Conservation (phyloP, 2,888 invertebrate species). For the Amblyteles armatorius region DNA sequence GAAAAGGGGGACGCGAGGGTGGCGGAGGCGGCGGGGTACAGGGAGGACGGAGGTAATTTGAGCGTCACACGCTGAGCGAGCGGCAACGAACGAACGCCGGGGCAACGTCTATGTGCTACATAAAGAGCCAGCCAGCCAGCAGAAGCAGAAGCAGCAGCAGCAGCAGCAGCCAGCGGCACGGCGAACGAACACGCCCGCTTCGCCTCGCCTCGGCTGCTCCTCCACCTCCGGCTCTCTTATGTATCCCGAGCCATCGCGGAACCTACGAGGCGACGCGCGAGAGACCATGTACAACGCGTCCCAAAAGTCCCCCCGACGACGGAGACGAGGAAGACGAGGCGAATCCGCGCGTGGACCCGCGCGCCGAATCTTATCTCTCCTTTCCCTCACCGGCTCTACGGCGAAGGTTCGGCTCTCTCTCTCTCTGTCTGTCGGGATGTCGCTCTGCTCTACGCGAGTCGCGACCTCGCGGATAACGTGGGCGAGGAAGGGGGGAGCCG, state of each 20-base stretch:
- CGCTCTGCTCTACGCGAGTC: constrained; percentile 47
- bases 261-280: constrained; percentile 78
- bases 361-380: constrained; percentile 60
- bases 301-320: constrained; percentile 78
- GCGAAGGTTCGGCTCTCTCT: constrained; percentile 9
- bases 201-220: constrained; percentile 53
- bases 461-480: constrained; percentile 63
- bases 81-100: constrained; percentile 81
- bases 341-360: constrained; percentile 62
- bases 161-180: constrained; percentile 55
- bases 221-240: constrained; percentile 70
- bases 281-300: constrained; percentile 75
- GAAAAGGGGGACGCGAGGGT: constrained; percentile 66
- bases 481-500: constrained; percentile 22
- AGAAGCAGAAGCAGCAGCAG: constrained; percentile 34
- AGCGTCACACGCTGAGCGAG: constrained; percentile 83
- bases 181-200: constrained; percentile 62
- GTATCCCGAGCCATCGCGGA: constrained; percentile 81
- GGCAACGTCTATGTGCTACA: constrained; percentile 83
- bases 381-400: constrained; percentile 1
- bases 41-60: constrained; percentile 83
- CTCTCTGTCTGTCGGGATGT: constrained; percentile 31
- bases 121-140: constrained; percentile 78
- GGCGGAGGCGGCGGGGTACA: constrained; percentile 55
- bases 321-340: constrained; percentile 58